phyloP scores from a whole-genome alignment of 2,113 vertebrate genomes.

The Phocoena phocoena region DNA sequence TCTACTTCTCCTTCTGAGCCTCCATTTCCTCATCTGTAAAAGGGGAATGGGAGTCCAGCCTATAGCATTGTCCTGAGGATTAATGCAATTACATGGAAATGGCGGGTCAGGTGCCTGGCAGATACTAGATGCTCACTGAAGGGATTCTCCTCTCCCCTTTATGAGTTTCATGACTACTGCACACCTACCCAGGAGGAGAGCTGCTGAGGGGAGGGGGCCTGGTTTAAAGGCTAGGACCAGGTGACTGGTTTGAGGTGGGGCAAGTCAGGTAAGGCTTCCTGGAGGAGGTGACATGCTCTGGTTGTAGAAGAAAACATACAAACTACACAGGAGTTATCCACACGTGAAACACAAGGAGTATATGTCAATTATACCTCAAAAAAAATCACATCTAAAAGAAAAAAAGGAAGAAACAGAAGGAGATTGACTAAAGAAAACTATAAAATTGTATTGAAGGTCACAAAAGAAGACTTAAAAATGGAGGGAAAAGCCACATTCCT shows the following conservation, averaged over 20 bases:
- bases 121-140: neutral
- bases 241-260: neutral
- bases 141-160: neutral
- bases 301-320: neutral
- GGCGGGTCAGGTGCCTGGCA: neutral
- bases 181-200: neutral
- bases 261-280: neutral
- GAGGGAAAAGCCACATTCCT: neutral
- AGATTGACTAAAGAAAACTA: neutral
- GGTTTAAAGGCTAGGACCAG: too few relatives aligned
- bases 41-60: neutral
- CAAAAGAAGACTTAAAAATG: neutral
- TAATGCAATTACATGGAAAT: neutral
- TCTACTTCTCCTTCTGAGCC: neutral
- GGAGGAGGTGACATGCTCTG: neutral
- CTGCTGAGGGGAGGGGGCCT: neutral
- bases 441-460: neutral
- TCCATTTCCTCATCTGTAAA: neutral
- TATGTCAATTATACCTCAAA: neutral
- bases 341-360: neutral
- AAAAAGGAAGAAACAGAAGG: neutral
- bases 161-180: too few relatives aligned
- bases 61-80: neutral
- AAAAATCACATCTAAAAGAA: neutral
- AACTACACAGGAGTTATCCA: neutral